phyloP scores from a whole-genome alignment of 1,140 invertebrate species.

The Meloidogyne exigua region DNA sequence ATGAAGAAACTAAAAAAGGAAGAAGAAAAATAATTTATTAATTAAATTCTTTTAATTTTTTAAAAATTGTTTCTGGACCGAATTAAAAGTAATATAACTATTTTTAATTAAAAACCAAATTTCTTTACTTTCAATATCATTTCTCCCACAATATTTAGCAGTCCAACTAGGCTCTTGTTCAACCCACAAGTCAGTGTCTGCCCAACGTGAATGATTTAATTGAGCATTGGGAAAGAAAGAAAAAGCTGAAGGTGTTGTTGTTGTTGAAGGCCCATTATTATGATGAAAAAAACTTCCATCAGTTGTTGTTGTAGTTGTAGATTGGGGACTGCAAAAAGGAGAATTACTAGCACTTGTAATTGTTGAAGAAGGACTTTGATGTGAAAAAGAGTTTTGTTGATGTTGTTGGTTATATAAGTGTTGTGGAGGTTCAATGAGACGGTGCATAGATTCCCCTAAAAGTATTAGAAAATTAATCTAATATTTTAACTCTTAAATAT shows the following conservation, averaged over 20 bases:
- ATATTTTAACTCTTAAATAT: no score
- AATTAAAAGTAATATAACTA: not conserved
- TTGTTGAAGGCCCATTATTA: not conserved
- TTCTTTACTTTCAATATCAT: not conserved
- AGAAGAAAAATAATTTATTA: not conserved
- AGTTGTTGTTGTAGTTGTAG: not conserved
- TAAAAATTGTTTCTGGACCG: not conserved
- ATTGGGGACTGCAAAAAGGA: not conserved
- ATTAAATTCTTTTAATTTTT: not conserved
- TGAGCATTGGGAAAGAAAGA: not conserved
- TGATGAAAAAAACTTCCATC: not conserved
- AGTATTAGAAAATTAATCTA: not conserved
- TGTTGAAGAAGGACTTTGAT: slow-evolving; percentile 1
- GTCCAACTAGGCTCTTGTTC: slow-evolving; percentile 44
- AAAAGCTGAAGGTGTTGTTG: not conserved
- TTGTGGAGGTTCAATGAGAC: not conserved
- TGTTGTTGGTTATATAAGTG: not conserved
- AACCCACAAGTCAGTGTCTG: slow-evolving; percentile 48
- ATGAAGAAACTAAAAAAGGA: slow-evolving; percentile 20
- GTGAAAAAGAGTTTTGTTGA: not conserved
- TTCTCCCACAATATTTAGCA: slow-evolving; percentile 29
- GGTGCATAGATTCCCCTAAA: not conserved
- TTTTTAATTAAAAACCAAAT: not conserved
- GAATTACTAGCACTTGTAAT: not conserved
- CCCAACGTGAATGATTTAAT: slow-evolving; percentile 39